Base-by-base conservation (phyloP, 2,888 invertebrate species). In the Meiosimyza platycephala region DNA sequence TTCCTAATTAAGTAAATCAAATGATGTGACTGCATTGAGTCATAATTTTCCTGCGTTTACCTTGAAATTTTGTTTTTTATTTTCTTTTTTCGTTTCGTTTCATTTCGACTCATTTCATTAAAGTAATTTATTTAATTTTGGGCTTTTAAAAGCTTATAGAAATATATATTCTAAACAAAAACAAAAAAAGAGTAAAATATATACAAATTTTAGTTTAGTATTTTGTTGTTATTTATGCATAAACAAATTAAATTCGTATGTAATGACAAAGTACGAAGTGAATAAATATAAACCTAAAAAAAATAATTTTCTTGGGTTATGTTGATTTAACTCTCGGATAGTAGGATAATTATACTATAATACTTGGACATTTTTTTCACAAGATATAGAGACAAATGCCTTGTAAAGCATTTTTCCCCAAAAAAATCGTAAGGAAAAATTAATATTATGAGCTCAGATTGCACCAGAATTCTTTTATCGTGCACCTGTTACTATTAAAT, bases 341-440 rank as follows among this genome's bases (percentile, higher is more conserved):
- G 52, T 4, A 65, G 15, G 28, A 63, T n/a, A 40, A 0, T 47
- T 65, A 40, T 47, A 47, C 68, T 76, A 77, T 74, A 72, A 75
- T 74, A 76, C 74, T 54, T 6, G 18, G 72, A 76, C 78, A 66
- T n/a, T n/a, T n/a, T n/a, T n/a, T n/a, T n/a, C n/a, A n/a, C n/a
- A n/a, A n/a, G n/a, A n/a, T n/a, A n/a, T n/a, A n/a, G n/a, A n/a
- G n/a, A n/a, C n/a, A n/a, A n/a, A n/a, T n/a, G n/a, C n/a, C n/a
- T n/a, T n/a, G n/a, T n/a, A n/a, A n/a, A n/a, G n/a, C n/a, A n/a
- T n/a, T n/a, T n/a, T n/a, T n/a, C n/a, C n/a, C n/a, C n/a, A n/a
- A n/a, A n/a, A n/a, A n/a, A n/a, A n/a, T n/a, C n/a, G n/a, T n/a
- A n/a, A n/a, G n/a, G n/a, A n/a, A n/a, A n/a, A n/a, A n/a, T n/a